Percentiles rank a stretch among this genome's conserved stretches.
Conservation (phyloP, 1,140 invertebrate genomes). For the Campoletis sonorensis region DNA sequence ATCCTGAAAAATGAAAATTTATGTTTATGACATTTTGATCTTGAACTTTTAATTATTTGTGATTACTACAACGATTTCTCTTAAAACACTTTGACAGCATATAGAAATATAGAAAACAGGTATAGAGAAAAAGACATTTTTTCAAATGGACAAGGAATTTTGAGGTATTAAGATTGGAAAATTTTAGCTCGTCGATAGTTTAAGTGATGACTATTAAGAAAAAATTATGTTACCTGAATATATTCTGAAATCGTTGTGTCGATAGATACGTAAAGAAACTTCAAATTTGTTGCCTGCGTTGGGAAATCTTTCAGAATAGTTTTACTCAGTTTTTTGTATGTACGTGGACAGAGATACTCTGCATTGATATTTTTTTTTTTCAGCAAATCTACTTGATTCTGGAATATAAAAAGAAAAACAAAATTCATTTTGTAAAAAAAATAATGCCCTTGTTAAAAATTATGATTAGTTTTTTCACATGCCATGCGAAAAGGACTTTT, state of each 20-base stretch:
- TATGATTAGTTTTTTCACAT: too few species aligned
- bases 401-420: neutral
- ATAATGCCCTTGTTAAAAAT: too few species aligned
- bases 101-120: too few species aligned
- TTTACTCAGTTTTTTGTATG: neutral
- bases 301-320: neutral
- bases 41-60: too few species aligned
- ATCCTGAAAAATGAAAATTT: neutral
- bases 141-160: too few species aligned
- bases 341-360: neutral
- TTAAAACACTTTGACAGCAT: too few species aligned
- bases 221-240: neutral
- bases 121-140: too few species aligned
- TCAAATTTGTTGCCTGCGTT: neutral
- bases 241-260: neutral
- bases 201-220: neutral
- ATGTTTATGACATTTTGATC: neutral
- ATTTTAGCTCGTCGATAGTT: too few species aligned
- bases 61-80: too few species aligned
- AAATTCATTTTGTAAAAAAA: neutral
- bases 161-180: too few species aligned
- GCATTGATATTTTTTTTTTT: neutral
- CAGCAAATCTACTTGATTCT: conserved; percentile 15
- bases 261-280: conserved; percentile 19
- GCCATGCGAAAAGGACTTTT: neutral